phyloP scores from a whole-genome alignment of 2,113 vertebrate species.

The Poeciliopsis retropinna region DNA sequence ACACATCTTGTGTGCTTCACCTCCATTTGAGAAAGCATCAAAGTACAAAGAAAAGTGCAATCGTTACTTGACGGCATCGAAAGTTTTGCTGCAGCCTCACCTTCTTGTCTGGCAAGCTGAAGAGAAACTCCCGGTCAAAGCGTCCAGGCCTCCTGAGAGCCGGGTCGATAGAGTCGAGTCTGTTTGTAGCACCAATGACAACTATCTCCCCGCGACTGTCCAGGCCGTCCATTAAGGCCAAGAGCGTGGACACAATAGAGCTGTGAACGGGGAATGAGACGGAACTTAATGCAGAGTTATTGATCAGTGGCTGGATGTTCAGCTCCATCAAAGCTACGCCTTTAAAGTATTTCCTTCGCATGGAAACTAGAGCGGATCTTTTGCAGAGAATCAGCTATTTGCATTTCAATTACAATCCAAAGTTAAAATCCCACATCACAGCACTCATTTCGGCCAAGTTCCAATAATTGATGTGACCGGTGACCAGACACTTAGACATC shows the following conservation, averaged over 20 bases:
- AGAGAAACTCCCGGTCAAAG: conserved; percentile 99
- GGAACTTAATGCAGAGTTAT: neutral
- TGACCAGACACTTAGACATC: neutral
- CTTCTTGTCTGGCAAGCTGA: conserved; percentile 96
- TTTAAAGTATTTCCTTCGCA: too few species aligned
- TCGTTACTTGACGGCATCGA: neutral
- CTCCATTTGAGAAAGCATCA: neutral
- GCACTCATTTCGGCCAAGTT: neutral
- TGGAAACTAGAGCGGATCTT: too few species aligned
- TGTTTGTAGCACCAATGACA: conserved; percentile 99
- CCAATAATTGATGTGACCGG: neutral
- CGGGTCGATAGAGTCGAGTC: conserved; percentile 99
- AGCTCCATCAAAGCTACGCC: neutral
- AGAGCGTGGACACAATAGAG: conserved; percentile 97
- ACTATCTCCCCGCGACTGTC: conserved; percentile 99
- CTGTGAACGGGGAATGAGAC: conserved; percentile 63
- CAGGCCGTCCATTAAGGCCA: conserved; percentile 99
- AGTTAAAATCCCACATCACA: neutral
- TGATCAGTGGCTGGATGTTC: neutral
- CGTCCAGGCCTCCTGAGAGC: conserved; percentile 99
- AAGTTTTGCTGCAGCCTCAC: conserved; percentile 63
- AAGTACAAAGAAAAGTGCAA: neutral
- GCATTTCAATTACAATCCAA: neutral
- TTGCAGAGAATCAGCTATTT: too few species aligned
- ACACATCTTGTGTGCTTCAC: too few species aligned